Percentiles rank a stretch among this genome's conserved stretches.
phyloP scores from a whole-genome alignment of 2,888 invertebrate species.

The Nezara viridula region DNA sequence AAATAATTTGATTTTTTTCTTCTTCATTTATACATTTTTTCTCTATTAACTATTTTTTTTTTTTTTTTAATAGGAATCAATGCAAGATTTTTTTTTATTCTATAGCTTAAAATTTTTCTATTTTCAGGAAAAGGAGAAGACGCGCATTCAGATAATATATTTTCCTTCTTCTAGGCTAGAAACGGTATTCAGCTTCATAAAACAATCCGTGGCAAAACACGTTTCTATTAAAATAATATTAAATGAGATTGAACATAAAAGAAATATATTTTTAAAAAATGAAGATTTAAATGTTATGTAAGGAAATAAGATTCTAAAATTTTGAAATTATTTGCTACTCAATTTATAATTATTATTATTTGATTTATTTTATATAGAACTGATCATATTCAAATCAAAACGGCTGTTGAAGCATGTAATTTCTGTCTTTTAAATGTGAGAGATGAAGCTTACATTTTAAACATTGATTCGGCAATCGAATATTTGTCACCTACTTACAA shows the following conservation, averaged over 20 bases:
- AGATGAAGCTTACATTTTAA: conserved; percentile 77
- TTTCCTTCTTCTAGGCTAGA: background rate
- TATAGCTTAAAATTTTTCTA: background rate
- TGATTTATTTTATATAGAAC: conserved; percentile 8
- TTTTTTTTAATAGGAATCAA: background rate
- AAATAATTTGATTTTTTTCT: background rate
- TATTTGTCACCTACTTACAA: conserved; percentile 75
- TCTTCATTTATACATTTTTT: background rate
- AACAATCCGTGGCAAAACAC: background rate
- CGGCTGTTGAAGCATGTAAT: conserved; percentile 74
- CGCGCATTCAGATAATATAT: background rate
- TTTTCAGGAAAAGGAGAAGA: conserved; percentile 17
- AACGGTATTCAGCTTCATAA: background rate
- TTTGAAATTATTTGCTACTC: background rate
- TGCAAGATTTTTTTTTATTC: background rate
- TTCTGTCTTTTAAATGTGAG: conserved; percentile 78
- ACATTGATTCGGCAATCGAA: conserved; percentile 75
- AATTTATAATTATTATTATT: background rate
- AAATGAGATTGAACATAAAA: background rate
- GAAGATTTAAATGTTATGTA: conserved; percentile 29
- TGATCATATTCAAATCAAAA: background rate
- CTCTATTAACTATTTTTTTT: background rate
- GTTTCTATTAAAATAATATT: background rate
- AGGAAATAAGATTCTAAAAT: background rate
- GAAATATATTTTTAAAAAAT: background rate